Percentiles rank a stretch among this genome's conserved stretches.
Evolutionary conservation across 1,140 invertebrate species (phyloP).

Genomic region (Ips typographus): DNA sequence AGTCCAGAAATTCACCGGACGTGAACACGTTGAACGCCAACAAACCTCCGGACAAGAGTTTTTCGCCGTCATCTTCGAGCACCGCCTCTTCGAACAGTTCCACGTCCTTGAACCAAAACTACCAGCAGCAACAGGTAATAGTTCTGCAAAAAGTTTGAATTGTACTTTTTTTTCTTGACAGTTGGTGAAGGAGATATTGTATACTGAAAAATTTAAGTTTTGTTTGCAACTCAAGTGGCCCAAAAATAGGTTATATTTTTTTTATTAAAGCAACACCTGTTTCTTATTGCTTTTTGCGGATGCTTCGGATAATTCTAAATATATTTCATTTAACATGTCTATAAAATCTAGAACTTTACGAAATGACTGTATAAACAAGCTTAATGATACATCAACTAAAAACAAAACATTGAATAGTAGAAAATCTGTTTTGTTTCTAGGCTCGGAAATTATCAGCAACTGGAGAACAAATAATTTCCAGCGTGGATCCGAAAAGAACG

Average conservation of each 20-base stretch:
- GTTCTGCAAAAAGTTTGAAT: not conserved
- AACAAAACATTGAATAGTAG: not conserved
- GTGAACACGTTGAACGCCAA: constrained; percentile 24
- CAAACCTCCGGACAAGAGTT: constrained; percentile 53
- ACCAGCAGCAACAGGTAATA: constrained; percentile 57
- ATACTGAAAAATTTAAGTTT: too few species aligned
- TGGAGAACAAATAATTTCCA: constrained; percentile 18
- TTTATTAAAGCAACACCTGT: too few species aligned
- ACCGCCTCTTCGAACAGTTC: constrained; percentile 57
- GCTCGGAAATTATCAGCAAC: constrained; percentile 20
- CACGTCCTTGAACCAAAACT: constrained; percentile 56
- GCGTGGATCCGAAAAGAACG: constrained; percentile 28
- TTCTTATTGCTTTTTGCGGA: too few species aligned
- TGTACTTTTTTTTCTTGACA: not conserved
- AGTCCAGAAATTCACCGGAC: constrained; percentile 54
- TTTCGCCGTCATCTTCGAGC: constrained; percentile 59
- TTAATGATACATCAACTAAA: too few species aligned
- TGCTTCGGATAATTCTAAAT: too few species aligned
- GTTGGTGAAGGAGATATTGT: too few species aligned
- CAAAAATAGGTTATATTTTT: too few species aligned
- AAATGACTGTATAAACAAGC: too few species aligned
- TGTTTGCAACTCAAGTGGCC: not conserved
- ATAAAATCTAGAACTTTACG: too few species aligned
- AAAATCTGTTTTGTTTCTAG: constrained; percentile 3
- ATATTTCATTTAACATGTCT: too few species aligned